A percentile compares a stretch with the other conserved stretches of the same genome.
These are phyloP conservation scores for Agrotis clavis DNA, from an alignment of 2,888 invertebrate species.

Conservation along the genomic window DNA sequence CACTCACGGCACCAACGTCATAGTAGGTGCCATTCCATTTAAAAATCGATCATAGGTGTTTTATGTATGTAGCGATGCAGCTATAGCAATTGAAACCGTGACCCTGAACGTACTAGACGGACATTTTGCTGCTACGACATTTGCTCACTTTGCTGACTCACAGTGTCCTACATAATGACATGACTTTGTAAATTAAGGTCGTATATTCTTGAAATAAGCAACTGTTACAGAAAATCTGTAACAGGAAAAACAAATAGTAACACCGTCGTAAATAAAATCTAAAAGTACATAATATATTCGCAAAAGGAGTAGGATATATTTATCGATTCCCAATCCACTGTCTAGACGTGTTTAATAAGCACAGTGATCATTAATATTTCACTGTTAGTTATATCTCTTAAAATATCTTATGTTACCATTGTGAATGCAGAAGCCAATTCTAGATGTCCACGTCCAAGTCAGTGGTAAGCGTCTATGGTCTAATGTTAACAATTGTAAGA, in stretches of 20 bases:
- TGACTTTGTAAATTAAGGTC: slow-evolving; percentile 17
- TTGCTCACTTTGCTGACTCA: slow-evolving; percentile 26
- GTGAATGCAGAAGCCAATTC: background rate
- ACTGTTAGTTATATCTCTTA: background rate
- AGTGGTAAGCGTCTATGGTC: background rate
- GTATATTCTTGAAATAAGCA: slow-evolving; percentile 8
- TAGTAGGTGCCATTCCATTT: slow-evolving; percentile 50
- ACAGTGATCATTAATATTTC: background rate
- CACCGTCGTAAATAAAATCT: background rate
- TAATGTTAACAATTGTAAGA: slow-evolving; percentile 2
- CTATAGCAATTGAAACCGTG: slow-evolving; percentile 42
- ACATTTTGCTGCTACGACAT: slow-evolving; percentile 22
- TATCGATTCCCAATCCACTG: background rate
- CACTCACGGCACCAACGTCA: slow-evolving; percentile 43
- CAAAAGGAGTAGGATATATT: background rate
- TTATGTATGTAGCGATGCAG: slow-evolving; percentile 48
- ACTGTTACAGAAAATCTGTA: slow-evolving; percentile 7
- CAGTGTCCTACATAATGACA: slow-evolving; percentile 29
- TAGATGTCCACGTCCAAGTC: background rate
- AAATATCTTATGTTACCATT: background rate
- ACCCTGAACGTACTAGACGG: slow-evolving; percentile 48
- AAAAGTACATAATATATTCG: background rate
- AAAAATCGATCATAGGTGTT: slow-evolving; percentile 59
- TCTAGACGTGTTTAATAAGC: background rate
- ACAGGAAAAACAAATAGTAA: background rate